A percentile compares a stretch with the other conserved stretches of the same genome.
phyloP scores from a whole-genome alignment of 2,797 vertebrate species.

The Cossypha niveicapilla region DNA sequence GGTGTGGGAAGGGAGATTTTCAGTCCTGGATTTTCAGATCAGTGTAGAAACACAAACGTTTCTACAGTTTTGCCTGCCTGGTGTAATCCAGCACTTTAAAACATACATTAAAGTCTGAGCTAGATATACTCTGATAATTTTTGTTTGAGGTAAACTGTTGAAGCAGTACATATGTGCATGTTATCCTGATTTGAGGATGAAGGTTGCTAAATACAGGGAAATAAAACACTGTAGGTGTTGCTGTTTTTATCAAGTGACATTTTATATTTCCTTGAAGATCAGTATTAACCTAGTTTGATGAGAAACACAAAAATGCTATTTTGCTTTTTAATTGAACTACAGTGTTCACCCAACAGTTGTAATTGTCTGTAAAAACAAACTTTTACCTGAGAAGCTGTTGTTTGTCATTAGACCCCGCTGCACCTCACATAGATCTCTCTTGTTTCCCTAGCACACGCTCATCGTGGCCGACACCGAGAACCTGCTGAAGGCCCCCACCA shows the following conservation, averaged over 20 bases:
- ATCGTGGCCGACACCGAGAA: conserved; percentile 91
- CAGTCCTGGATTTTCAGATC: neutral
- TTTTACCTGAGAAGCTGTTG: neutral
- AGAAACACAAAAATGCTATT: neutral
- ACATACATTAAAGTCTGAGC: neutral
- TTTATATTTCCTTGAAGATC: neutral
- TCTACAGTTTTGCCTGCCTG: accelerated
- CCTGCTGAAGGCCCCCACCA: conserved; percentile 93
- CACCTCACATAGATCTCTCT: accelerated
- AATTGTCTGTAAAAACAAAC: neutral
- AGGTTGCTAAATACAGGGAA: neutral
- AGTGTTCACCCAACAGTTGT: accelerated
- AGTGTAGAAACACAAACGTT: accelerated
- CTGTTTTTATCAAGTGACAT: neutral
- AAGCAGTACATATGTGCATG: accelerated
- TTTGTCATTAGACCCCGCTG: accelerated
- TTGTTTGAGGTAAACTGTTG: neutral
- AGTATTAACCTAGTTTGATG: neutral
- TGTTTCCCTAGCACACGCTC: conserved; percentile 82
- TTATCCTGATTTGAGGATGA: neutral
- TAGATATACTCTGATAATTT: neutral
- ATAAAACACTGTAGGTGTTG: neutral
- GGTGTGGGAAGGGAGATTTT: neutral
- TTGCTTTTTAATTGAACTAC: neutral
- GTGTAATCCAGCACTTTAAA: neutral